Evolutionary conservation across 2,888 invertebrate species (phyloP).

Genomic region (Ophion ventricosus): DNA sequence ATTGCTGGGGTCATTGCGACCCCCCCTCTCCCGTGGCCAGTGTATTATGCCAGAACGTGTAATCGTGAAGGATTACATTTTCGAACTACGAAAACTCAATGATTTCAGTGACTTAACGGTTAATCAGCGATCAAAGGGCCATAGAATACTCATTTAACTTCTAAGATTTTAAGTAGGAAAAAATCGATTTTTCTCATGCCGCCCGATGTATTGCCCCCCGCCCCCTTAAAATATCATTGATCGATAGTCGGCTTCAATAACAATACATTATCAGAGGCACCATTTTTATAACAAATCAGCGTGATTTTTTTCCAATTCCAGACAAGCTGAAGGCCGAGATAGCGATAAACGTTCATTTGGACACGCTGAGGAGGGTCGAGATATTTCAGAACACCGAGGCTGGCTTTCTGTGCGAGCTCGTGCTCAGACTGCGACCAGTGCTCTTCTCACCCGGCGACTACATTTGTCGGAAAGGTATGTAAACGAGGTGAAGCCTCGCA

Average conservation of each 20-base stretch:
- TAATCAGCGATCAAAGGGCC: no score
- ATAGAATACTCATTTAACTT: no score
- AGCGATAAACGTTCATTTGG: constrained; percentile 99
- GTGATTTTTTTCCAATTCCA: constrained; percentile 71
- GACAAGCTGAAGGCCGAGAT: constrained; percentile 99
- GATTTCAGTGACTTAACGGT: no score
- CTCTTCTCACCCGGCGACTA: constrained; percentile 99
- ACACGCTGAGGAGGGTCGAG: constrained; percentile 98
- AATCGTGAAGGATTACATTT: no score
- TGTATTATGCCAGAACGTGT: no score
- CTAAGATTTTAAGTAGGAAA: no score
- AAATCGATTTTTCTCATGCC: no score
- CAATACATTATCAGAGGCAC: background rate
- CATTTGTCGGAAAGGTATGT: constrained; percentile 97
- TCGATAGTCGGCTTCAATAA: background rate
- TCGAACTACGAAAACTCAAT: no score
- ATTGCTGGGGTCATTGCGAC: no score
- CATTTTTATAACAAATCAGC: background rate
- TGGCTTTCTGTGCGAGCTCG: constrained; percentile 98
- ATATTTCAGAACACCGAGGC: constrained; percentile 99
- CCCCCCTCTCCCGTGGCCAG: no score
- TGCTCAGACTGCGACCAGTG: constrained; percentile 96
- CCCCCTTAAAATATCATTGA: no score
- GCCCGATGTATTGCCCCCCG: no score
- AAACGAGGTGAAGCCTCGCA: background rate